Conservation (phyloP, 2,888 invertebrate genomes). For the Drosophila pseudotalamancana region DNA sequence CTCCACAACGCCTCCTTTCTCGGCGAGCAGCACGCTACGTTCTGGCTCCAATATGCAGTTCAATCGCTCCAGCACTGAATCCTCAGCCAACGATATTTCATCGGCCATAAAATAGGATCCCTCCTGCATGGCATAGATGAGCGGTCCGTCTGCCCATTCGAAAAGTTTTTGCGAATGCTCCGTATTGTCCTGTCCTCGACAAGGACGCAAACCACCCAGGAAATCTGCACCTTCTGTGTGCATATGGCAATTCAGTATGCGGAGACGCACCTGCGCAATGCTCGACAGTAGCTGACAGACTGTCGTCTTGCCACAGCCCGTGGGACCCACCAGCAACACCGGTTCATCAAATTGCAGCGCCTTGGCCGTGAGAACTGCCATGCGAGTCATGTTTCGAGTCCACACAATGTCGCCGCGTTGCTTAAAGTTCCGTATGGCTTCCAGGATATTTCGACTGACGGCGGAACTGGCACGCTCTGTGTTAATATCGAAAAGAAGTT, state of each 20-base stretch:
- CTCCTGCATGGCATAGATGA: constrained; percentile 94
- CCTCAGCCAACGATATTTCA: constrained; percentile 99
- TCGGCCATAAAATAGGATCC: constrained; percentile 97
- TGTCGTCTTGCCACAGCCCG: constrained; percentile 99
- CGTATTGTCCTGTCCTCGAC: constrained; percentile 81
- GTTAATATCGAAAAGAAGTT: constrained; percentile 89
- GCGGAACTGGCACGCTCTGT: constrained; percentile 87
- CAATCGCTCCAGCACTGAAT: constrained; percentile 97
- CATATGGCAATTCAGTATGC: constrained; percentile 98
- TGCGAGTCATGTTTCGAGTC: constrained; percentile 95
- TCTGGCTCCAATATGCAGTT: constrained; percentile 98
- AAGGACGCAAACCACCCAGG: constrained; percentile 96
- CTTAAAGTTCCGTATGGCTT: constrained; percentile 87
- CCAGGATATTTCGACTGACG: constrained; percentile 90
- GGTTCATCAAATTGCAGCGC: constrained; percentile 97
- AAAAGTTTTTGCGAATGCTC: constrained; percentile 87
- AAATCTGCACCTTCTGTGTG: constrained; percentile 99
- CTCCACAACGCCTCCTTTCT: constrained; percentile 90
- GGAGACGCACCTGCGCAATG: constrained; percentile 88
- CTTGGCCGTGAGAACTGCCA: constrained; percentile 91
- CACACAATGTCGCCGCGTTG: constrained; percentile 92
- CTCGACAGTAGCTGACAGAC: constrained; percentile 95
- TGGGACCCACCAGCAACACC: constrained; percentile 97
- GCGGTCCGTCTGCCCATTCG: constrained; percentile 99
- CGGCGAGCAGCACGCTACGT: constrained; percentile 94